phyloP scores from a whole-genome alignment of 2,113 vertebrate genomes.

The Trematomus loennbergii region DNA sequence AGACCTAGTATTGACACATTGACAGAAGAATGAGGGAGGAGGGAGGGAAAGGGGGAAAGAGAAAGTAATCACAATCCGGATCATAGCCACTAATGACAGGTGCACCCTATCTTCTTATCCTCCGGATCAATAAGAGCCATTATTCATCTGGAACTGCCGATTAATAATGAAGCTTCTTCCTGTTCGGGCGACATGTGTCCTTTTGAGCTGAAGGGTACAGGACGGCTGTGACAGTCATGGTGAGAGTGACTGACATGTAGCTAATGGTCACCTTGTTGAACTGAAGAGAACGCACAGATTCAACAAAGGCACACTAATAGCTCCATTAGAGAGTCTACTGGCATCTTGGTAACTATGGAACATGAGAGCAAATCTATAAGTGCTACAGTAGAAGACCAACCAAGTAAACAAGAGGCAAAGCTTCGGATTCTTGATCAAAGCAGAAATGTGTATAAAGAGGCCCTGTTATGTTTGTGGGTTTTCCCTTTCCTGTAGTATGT shows the following conservation, averaged over 20 bases:
- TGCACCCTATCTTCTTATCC: constrained; percentile 51
- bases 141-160: constrained; percentile 62
- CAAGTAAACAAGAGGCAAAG: constrained; percentile 16
- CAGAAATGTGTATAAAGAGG: background rate
- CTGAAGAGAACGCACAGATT: constrained; percentile 31
- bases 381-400: constrained; percentile 42
- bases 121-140: constrained; percentile 63
- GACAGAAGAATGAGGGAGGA: constrained; percentile 29
- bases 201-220: constrained; percentile 42
- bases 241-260: constrained; percentile 48
- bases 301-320: constrained; percentile 47
- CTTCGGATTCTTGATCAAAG: background rate
- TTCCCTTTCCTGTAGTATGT: too few relatives aligned
- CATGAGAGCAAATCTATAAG: constrained; percentile 43
- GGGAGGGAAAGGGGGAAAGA: background rate
- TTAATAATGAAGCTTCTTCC: constrained; percentile 68
- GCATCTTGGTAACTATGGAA: constrained; percentile 32
- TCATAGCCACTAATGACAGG: constrained; percentile 56
- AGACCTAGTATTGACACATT: constrained; percentile 67
- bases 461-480: too few relatives aligned
- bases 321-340: constrained; percentile 35
- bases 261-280: constrained; percentile 63
- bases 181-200: constrained; percentile 25
- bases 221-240: constrained; percentile 41
- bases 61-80: constrained; percentile 46